Percentiles rank a stretch among this genome's conserved stretches.
phyloP scores from a whole-genome alignment of 2,113 vertebrate genomes.

The Cololabis saira region DNA sequence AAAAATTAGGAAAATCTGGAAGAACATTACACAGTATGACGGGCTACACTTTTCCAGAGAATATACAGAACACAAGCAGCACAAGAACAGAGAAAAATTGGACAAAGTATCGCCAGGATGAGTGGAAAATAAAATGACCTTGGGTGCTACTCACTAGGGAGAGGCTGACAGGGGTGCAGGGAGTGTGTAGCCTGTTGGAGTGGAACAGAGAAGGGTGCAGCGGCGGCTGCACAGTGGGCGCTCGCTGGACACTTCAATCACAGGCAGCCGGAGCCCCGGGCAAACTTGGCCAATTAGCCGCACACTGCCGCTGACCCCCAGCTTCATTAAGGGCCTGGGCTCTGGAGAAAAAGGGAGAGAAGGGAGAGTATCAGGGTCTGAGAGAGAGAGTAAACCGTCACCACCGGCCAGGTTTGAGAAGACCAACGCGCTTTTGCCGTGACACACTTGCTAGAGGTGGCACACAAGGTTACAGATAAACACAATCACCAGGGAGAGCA shows the following conservation, averaged over 20 bases:
- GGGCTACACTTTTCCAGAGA: constrained; percentile 11
- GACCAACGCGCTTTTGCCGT: constrained; percentile 41
- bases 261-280: constrained; percentile 71
- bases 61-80: neutral
- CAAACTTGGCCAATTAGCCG: constrained; percentile 81
- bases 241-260: constrained; percentile 78
- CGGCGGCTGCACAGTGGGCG: constrained; percentile 52
- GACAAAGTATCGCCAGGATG: constrained; percentile 29
- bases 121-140: constrained; percentile 55
- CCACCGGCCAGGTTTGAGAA: constrained; percentile 29
- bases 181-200: constrained; percentile 65
- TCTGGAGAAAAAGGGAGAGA: constrained; percentile 56
- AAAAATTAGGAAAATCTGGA: neutral
- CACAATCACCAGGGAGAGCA: constrained; percentile 43
- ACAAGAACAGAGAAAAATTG: constrained; percentile 10
- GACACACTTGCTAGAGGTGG: constrained; percentile 47
- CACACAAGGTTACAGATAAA: constrained; percentile 68
- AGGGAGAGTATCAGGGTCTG: constrained; percentile 36
- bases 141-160: constrained; percentile 66
- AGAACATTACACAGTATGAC: neutral
- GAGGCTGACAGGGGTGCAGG: constrained; percentile 51
- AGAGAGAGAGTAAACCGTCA: constrained; percentile 44
- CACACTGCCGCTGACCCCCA: constrained; percentile 75
- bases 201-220: constrained; percentile 69
- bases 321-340: constrained; percentile 79